Evolutionary conservation across 2,113 vertebrate species (phyloP).

Genomic region (Dasyornis broadbenti): DNA sequence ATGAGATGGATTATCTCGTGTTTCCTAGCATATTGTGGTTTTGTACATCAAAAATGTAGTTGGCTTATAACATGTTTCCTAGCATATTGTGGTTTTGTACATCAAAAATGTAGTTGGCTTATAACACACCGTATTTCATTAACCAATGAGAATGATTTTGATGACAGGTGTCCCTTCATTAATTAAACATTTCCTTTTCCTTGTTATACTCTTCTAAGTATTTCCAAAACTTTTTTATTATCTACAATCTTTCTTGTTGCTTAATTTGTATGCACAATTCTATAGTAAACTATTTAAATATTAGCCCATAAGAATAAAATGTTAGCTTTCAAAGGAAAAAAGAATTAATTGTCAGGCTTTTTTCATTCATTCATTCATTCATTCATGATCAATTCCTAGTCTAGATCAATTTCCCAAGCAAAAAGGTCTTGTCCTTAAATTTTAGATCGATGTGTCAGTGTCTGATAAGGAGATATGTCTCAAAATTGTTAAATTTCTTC

Average conservation of each 20-base stretch:
- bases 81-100: neutral
- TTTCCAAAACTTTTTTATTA: neutral
- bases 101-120: slow-evolving; percentile 21
- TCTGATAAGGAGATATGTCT: neutral
- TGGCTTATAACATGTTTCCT: neutral
- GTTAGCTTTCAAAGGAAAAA: neutral
- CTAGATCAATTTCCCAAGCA: neutral
- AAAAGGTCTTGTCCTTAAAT: neutral
- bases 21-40: slow-evolving; percentile 18
- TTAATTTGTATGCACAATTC: neutral
- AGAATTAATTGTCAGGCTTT: rapidly evolving
- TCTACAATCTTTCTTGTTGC: neutral
- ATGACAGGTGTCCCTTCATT: neutral
- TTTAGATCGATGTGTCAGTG: neutral
- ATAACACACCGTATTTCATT: neutral
- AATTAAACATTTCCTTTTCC: neutral
- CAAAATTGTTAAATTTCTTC: neutral
- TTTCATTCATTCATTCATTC: neutral
- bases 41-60: slow-evolving; percentile 6
- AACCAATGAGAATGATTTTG: neutral
- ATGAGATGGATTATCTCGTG: slow-evolving; percentile 17
- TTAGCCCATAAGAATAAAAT: neutral
- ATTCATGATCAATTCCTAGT: neutral
- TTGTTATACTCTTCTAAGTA: neutral
- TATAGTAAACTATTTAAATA: neutral